Evolutionary conservation across 2,113 vertebrate genomes (phyloP).

Genomic region (Thomomys bottae): DNA sequence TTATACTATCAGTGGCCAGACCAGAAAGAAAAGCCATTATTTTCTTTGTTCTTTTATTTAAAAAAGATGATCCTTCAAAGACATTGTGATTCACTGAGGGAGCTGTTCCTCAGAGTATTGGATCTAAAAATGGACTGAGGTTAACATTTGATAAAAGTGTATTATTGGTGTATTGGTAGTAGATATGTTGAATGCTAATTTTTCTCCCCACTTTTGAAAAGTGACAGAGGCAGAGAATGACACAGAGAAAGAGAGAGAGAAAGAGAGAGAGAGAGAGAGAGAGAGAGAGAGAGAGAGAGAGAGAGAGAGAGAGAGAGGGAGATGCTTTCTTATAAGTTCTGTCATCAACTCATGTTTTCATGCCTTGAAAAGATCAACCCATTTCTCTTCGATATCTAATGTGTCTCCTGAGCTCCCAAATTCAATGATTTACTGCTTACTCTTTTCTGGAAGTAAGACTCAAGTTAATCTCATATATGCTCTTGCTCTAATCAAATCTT

Average conservation of each 20-base stretch:
- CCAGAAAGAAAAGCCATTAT: not conserved
- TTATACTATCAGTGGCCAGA: not conserved
- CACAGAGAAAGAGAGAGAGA: too few relatives aligned
- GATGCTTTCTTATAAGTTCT: not conserved
- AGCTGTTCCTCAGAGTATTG: too few relatives aligned
- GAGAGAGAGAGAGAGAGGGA: not conserved
- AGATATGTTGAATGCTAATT: not conserved
- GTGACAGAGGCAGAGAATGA: not conserved
- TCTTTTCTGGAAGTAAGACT: not conserved
- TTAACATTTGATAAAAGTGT: not conserved
- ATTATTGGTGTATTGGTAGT: not conserved
- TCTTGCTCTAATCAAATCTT: not conserved
- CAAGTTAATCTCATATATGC: not conserved
- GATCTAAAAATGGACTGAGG: not conserved
- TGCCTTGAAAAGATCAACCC: not conserved
- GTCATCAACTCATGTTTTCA: not conserved
- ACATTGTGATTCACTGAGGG: not conserved
- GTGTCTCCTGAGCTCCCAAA: not conserved
- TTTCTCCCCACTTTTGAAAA: not conserved
- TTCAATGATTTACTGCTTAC: not conserved
- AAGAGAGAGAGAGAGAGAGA: not conserved
- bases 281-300: too few relatives aligned
- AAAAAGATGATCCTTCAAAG: slow-evolving; percentile 21
- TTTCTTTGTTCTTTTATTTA: not conserved
- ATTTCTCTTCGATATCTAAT: not conserved